Base-by-base conservation (phyloP, 2,797 vertebrate species). In the Chaetophractus vellerosus region DNA sequence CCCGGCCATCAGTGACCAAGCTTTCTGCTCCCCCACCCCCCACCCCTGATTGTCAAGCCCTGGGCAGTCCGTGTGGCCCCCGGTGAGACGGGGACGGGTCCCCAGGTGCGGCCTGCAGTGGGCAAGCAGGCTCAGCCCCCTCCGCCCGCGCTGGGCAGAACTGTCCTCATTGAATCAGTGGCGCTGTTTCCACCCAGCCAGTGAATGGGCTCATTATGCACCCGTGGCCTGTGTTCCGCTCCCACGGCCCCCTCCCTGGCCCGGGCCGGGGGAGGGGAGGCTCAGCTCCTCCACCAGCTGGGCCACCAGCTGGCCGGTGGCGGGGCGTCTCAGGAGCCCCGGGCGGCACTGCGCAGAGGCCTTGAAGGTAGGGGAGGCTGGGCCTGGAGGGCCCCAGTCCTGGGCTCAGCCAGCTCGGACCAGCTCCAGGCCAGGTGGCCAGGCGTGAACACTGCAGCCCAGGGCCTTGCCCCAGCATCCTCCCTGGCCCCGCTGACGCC, bases 161-260 rank as follows among this genome's bases (percentile, higher is more conserved):
- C 55, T 2, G 2, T 68, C 14, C 93, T 91, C 81, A 0, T 96
- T 94, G 95, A 96, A 95, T 85, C 69, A 81, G 66, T 41, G 1
- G 45, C 75, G 24, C 75, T 89, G 85, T 75, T 92, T 61, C 94
- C 88, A 16, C 85, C 64, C 90, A 15, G 81, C 48, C 75, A 36
- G 38, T 97, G 92, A 97, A 95, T 95, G 36, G 88, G 41, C 45
- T 68, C 86, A 85, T 96, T 97, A 92, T 96, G 69, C 71, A n/a
- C n/a, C 48, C 0, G 93, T 24, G 66, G 79, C 61, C 71, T 5
- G 0, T 45, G 82, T 84, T 84, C 93, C 28, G 84, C 72, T 96
- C 95, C 85, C 96, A 96, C 74, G 31, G 94, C 68, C 72, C 88
- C 74, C 93, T 94, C 95, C 92, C 88, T 79, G 89, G 86, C 94